Conservation (phyloP, 2,113 vertebrate species). For the Eudyptes chrysolophus region DNA sequence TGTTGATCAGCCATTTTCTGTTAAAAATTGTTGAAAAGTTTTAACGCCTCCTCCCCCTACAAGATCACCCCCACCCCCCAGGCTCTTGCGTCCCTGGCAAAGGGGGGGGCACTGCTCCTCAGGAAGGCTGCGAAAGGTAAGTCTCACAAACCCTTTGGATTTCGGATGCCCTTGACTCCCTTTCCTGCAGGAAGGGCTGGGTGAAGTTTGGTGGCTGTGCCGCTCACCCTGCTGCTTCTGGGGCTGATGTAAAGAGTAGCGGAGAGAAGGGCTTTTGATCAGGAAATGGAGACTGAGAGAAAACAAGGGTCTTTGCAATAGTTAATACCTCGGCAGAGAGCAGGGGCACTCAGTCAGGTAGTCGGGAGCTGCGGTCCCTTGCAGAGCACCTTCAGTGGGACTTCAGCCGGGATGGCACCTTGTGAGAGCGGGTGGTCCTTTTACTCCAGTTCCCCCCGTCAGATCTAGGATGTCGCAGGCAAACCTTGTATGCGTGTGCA, state of each 20-base stretch:
- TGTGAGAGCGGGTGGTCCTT: accelerated
- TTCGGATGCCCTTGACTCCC: accelerated
- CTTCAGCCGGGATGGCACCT: accelerated
- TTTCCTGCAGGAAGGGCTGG: not conserved
- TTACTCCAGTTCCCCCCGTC: accelerated
- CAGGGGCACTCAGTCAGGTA: accelerated
- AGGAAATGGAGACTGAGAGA: not conserved
- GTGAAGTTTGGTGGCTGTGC: not conserved
- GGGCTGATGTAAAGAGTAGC: not conserved
- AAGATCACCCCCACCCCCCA: not conserved
- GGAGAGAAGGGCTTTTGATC: accelerated
- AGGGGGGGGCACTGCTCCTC: accelerated
- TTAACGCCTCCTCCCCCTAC: accelerated
- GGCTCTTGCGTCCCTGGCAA: accelerated
- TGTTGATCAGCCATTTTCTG: not conserved
- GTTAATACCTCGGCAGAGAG: accelerated
- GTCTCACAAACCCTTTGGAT: not conserved
- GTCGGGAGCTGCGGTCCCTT: accelerated
- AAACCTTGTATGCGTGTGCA: accelerated
- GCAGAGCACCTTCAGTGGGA: not conserved
- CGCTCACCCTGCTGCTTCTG: not conserved
- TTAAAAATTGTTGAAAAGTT: not conserved
- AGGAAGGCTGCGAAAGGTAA: not conserved
- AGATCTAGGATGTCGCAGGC: not conserved
- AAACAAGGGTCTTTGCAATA: accelerated